Evolutionary conservation across 2,797 vertebrate species (phyloP), one percentile per base, ranked within the genome.

Genomic region (Scarus forsteni): DNA sequence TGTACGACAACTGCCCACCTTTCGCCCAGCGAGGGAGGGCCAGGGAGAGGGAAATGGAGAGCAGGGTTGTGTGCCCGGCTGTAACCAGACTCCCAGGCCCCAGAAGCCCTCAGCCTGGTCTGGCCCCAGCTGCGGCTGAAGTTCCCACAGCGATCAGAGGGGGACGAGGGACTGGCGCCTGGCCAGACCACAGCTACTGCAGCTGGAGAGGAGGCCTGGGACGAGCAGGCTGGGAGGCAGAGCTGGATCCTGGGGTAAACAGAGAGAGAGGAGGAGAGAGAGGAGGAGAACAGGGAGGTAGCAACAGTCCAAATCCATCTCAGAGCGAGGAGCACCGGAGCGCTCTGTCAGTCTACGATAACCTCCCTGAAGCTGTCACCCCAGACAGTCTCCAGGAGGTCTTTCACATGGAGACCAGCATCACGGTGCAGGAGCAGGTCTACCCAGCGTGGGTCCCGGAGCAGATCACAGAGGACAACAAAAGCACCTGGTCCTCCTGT

Each of bases 301-400:
- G 48, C 66, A 80, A 76, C 59, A 90, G 75, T 39, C 80, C 82
- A 19, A 78, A 70, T 39, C 77, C 74, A 42, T 75, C 82, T 10
- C 80, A 81, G 27, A 91, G 87, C 1, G 63, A 82, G 7, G 76
- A 85, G 45, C 89, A 94, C 39, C 57, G 74, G 69, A 94, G 93
- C 1, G 88, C 84, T 15, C 83, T 93, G 19, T 94, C 93, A 16
- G 75, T 94, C 68, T 94, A 94, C 6, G 93, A 94, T 57, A 94
- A 94, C 84, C 84, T 94, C 10, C 74, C 82, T 0, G 70, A 83
- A 0, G 39, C 73, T 4, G 66, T 43, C 49, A 68, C 75, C 42
- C 61, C 87, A 0, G 63, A 83, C 66, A 59, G 68, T 60, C 68
- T 76, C 51, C 81, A 67, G 44, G 80, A 85, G 27, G 62, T 45